Conservation (phyloP, 2,113 vertebrate genomes). For the Barnardius zonarius region DNA sequence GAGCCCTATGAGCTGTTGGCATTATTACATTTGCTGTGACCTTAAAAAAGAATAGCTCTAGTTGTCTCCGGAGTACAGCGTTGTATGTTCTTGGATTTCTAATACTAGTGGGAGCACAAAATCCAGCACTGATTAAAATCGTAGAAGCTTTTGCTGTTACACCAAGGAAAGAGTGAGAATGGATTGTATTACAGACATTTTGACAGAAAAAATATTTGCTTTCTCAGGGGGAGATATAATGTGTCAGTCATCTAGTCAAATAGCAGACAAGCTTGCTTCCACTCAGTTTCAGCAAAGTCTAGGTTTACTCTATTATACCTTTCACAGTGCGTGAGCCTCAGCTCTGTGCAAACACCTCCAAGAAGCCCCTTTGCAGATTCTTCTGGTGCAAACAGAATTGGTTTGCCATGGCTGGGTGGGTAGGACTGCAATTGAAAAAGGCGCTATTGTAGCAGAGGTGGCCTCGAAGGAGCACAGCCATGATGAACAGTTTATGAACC, state of each 20-base stretch:
- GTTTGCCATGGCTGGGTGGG: no score
- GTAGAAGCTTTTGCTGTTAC: not conserved
- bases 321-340: fast-evolving
- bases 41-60: conserved; percentile 36
- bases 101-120: not conserved
- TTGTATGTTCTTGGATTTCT: conserved; percentile 59
- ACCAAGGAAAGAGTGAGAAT: not conserved
- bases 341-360: not conserved
- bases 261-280: not conserved
- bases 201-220: conserved; percentile 52
- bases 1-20: conserved; percentile 4
- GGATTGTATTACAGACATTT: conserved; percentile 4
- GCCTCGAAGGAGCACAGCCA: not conserved
- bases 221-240: not conserved
- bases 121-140: conserved; percentile 40
- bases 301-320: not conserved
- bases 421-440: not conserved
- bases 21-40: conserved; percentile 55
- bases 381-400: not conserved
- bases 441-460: not conserved
- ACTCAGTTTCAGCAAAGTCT: not conserved
- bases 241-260: conserved; percentile 4
- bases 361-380: not conserved
- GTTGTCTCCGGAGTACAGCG: not conserved
- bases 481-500: fast-evolving